Conservation (phyloP, 2,888 invertebrate genomes). For the Sinotaia quadrata region DNA sequence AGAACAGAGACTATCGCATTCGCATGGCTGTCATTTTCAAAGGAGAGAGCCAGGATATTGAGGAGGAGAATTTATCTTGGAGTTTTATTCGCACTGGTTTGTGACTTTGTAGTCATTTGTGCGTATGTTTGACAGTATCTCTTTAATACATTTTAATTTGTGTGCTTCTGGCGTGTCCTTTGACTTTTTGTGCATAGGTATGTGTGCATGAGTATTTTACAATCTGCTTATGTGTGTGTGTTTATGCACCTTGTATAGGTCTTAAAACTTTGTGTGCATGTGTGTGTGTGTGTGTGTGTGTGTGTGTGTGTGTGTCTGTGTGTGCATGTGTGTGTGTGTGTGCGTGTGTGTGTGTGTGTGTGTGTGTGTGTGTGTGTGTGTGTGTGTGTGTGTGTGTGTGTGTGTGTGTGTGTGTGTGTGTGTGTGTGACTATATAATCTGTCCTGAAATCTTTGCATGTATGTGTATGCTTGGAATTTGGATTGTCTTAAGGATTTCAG, state of each 20-base stretch:
- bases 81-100: slow-evolving; percentile 15
- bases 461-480: background rate
- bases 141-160: too few relatives aligned
- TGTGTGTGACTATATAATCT: background rate
- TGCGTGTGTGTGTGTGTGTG: background rate
- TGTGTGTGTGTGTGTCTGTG: background rate
- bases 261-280: background rate
- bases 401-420: background rate
- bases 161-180: too few relatives aligned
- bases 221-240: too few relatives aligned
- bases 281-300: too few relatives aligned
- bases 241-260: too few relatives aligned
- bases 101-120: background rate
- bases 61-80: slow-evolving; percentile 20
- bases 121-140: too few relatives aligned
- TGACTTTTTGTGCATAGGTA: too few relatives aligned
- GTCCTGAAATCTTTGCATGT: background rate
- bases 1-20: slow-evolving; percentile 18
- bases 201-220: too few relatives aligned
- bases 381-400: background rate
- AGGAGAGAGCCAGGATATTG: background rate
- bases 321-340: background rate
- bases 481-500: too few relatives aligned
- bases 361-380: background rate
- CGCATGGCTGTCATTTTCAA: slow-evolving; percentile 16